Conservation (phyloP, 2,888 invertebrate species). For the Tenthredo scrophulariae region DNA sequence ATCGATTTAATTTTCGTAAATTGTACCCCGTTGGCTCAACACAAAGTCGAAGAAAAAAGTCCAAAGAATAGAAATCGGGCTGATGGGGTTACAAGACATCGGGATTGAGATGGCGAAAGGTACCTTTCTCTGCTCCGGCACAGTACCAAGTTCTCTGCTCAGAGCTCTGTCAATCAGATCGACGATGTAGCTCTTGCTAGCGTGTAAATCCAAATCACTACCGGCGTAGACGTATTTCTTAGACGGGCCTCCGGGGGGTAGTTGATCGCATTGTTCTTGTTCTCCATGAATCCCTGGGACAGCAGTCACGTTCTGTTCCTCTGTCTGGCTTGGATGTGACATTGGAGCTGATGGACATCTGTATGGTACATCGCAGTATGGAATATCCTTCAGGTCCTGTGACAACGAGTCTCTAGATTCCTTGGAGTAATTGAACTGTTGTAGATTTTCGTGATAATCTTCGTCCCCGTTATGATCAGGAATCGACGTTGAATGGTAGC, state of each 20-base stretch:
- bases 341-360: slow-evolving; percentile 1
- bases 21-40: background rate
- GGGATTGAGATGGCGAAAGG: background rate
- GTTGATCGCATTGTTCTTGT: slow-evolving; percentile 27
- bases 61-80: background rate
- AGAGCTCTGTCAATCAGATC: slow-evolving; percentile 78
- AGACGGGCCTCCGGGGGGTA: background rate
- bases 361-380: slow-evolving; percentile 2
- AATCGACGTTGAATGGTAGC: slow-evolving; percentile 5
- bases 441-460: background rate
- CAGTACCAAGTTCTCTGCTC: slow-evolving; percentile 77
- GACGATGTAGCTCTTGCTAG: slow-evolving; percentile 78
- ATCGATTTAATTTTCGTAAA: background rate
- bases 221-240: slow-evolving; percentile 59
- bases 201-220: slow-evolving; percentile 76
- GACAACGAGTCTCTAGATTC: slow-evolving; percentile 36
- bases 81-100: background rate
- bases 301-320: slow-evolving; percentile 44
- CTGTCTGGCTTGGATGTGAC: background rate
- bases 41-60: background rate
- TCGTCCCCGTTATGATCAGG: background rate
- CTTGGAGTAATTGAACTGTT: slow-evolving; percentile 35
- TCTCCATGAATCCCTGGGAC: background rate
- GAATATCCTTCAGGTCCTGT: slow-evolving; percentile 52
- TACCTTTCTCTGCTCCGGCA: slow-evolving; percentile 60